A percentile compares a stretch with the other conserved stretches of the same genome.
Evolutionary conservation across 2,797 vertebrate genomes (phyloP).

Genomic region (Argentina silus): DNA sequence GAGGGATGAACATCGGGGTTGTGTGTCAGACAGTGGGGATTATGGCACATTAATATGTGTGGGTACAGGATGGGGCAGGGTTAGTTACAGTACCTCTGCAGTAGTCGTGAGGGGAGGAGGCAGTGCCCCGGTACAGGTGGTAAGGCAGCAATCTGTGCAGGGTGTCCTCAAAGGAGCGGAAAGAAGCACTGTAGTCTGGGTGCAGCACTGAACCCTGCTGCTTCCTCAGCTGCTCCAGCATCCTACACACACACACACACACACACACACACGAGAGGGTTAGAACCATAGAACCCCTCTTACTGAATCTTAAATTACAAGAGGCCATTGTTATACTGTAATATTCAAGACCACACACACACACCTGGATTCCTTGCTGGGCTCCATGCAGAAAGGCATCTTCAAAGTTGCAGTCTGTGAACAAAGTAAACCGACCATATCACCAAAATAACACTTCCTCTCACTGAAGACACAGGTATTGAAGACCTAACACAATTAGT

Average conservation of each 20-base stretch:
- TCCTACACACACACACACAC: slow-evolving; percentile 68
- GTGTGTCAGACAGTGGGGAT: not conserved
- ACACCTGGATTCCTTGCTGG: slow-evolving; percentile 94
- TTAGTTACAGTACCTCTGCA: slow-evolving; percentile 76
- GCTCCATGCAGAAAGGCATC: slow-evolving; percentile 85
- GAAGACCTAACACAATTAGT: not conserved
- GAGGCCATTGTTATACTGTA: too few relatives aligned
- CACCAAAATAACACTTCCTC: not conserved
- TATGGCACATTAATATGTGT: not conserved
- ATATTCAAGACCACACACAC: slow-evolving; percentile 39
- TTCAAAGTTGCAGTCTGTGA: slow-evolving; percentile 81
- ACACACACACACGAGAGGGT: too few relatives aligned
- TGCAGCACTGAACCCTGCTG: slow-evolving; percentile 92
- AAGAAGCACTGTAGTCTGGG: slow-evolving; percentile 89
- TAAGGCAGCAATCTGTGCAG: slow-evolving; percentile 89
- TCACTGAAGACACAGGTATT: not conserved
- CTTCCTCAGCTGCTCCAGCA: slow-evolving; percentile 92
- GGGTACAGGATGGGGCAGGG: not conserved
- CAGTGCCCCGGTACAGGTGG: slow-evolving; percentile 93
- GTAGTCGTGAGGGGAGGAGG: slow-evolving; percentile 85
- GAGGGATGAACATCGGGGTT: not conserved
- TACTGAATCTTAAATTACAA: too few relatives aligned
- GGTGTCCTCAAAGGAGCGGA: slow-evolving; percentile 87
- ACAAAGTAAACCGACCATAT: slow-evolving; percentile 17
- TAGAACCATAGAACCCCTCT: not conserved